These are phyloP conservation scores for Rhinogobio ventralis DNA, from an alignment of 2,797 vertebrate species.

Conservation along the genomic window DNA sequence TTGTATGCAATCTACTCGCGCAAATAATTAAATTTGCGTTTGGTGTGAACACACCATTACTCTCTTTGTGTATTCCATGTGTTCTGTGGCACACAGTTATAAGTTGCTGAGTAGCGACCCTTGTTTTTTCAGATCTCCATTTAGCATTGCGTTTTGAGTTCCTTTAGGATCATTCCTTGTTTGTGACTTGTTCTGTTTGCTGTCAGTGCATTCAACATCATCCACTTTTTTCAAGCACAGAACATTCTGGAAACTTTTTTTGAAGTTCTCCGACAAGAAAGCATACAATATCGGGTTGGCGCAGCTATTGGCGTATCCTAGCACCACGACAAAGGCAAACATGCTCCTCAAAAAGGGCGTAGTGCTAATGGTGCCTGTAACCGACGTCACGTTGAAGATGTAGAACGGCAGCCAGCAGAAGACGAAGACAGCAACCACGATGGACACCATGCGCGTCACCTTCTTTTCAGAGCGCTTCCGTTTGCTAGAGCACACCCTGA, in stretches of 20 bases:
- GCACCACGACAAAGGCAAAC: slow-evolving; percentile 94
- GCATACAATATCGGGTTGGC: slow-evolving; percentile 97
- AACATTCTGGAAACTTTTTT: slow-evolving; percentile 98
- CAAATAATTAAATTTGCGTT: no score
- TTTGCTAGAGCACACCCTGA: slow-evolving; percentile 92
- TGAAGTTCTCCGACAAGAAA: slow-evolving; percentile 97
- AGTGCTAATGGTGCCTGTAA: slow-evolving; percentile 88
- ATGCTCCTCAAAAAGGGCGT: slow-evolving; percentile 90
- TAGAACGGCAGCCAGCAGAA: slow-evolving; percentile 99
- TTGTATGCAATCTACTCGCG: no score
- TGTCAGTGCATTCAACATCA: slow-evolving; percentile 89
- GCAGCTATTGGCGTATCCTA: slow-evolving; percentile 96
- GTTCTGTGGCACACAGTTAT: neutral
- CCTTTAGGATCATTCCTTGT: slow-evolving; percentile 92
- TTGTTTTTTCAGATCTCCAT: slow-evolving; percentile 79
- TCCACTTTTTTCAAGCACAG: slow-evolving; percentile 93
- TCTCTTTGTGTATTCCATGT: neutral
- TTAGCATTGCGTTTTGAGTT: slow-evolving; percentile 71
- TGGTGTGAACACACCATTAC: neutral
- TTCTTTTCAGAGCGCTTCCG: slow-evolving; percentile 93
- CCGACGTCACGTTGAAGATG: slow-evolving; percentile 93
- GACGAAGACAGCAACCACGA: slow-evolving; percentile 94
- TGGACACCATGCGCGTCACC: slow-evolving; percentile 97
- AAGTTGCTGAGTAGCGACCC: neutral
- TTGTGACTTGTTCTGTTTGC: slow-evolving; percentile 90